These are phyloP conservation scores for Seira sanloemensis DNA, from an alignment of 2,888 invertebrate species.

Conservation along the genomic window DNA sequence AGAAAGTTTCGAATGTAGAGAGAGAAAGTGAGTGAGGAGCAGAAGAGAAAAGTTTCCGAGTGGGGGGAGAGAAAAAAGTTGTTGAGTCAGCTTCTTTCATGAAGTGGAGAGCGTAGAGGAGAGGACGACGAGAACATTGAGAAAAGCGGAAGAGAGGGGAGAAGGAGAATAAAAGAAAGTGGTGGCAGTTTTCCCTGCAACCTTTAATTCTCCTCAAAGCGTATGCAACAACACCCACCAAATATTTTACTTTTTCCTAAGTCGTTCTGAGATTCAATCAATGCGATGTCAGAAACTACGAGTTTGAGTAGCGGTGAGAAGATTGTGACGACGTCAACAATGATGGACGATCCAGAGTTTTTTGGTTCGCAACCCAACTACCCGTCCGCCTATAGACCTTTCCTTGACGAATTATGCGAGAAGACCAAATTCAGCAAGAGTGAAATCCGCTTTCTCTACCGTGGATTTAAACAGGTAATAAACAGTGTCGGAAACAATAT, in stretches of 20 bases:
- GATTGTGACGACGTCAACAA: constrained; percentile 73
- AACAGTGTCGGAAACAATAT: no score
- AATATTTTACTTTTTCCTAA: not conserved
- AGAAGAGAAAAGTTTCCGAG: not conserved
- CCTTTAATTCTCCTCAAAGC: not conserved
- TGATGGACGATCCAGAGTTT: constrained; percentile 73
- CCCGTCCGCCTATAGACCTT: constrained; percentile 74
- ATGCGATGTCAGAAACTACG: constrained; percentile 73
- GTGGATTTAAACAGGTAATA: constrained; percentile 95
- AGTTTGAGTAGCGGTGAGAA: constrained; percentile 74
- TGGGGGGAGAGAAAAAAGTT: not conserved
- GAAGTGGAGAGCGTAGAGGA: constrained; percentile 20
- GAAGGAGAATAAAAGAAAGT: not conserved
- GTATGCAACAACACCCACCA: constrained; percentile 21
- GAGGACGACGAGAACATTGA: not conserved
- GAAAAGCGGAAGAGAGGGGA: not conserved
- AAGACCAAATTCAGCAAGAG: constrained; percentile 96
- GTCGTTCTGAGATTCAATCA: constrained; percentile 47
- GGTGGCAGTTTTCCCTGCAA: not conserved
- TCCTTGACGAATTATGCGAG: constrained; percentile 90
- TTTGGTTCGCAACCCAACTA: constrained; percentile 72
- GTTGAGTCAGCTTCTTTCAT: constrained; percentile 25
- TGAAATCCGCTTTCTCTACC: constrained; percentile 97
- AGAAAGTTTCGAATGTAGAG: not conserved
- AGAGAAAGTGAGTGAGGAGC: constrained; percentile 16